Conservation (phyloP, 2,888 invertebrate species). For the Platypus cylindrus region DNA sequence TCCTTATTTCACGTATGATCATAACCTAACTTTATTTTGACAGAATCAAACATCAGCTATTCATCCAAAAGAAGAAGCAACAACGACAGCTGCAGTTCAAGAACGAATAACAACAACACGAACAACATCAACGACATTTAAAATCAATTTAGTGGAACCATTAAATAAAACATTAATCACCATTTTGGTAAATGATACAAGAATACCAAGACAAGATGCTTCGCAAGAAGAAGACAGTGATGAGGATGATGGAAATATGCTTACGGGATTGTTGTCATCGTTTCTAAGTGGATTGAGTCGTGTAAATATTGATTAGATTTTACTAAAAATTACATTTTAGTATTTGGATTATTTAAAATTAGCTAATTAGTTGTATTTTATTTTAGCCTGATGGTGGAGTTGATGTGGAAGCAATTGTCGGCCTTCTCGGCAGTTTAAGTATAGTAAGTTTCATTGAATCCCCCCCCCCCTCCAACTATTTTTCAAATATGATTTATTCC, state of each 20-base stretch:
- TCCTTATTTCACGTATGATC: too few relatives aligned
- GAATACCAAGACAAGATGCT: conserved; percentile 11
- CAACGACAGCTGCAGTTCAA: too few relatives aligned
- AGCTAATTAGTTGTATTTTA: not conserved
- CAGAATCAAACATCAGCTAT: too few relatives aligned
- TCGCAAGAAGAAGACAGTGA: conserved; percentile 22
- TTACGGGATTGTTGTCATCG: conserved; percentile 31
- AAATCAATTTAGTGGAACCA: conserved; percentile 6
- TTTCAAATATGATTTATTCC: conserved; percentile 14
- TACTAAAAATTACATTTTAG: conserved; percentile 1
- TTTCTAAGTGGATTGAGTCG: conserved; percentile 32
- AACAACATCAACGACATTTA: not conserved
- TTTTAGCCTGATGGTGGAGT: conserved; percentile 33
- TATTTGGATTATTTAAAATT: too few relatives aligned
- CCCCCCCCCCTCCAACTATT: not conserved
- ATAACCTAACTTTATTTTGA: too few relatives aligned
- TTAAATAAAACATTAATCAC: too few relatives aligned
- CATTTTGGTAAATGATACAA: conserved; percentile 10
- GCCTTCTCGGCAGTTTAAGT: conserved; percentile 32
- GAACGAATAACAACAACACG: too few relatives aligned
- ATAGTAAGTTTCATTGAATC: conserved; percentile 24
- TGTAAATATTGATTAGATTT: conserved; percentile 21
- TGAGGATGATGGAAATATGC: conserved; percentile 29
- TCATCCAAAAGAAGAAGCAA: too few relatives aligned
- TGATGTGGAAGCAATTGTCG: conserved; percentile 33